phyloP scores from a whole-genome alignment of 2,888 invertebrate species.

The Euplexia lucipara region DNA sequence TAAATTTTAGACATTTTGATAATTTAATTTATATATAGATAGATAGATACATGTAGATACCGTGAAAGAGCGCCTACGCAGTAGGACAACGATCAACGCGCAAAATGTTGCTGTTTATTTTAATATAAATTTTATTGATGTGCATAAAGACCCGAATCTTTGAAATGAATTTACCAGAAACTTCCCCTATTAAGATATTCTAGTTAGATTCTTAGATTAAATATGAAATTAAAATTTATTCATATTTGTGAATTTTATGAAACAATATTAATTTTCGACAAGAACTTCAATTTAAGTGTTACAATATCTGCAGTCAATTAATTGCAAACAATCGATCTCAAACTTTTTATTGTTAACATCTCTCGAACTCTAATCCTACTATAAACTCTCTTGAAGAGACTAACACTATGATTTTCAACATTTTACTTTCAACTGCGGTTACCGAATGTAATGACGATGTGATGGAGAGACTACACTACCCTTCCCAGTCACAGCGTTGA shows the following conservation, averaged over 20 bases:
- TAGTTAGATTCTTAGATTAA: conserved; percentile 64
- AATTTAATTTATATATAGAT: conserved; percentile 81
- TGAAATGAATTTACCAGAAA: conserved; percentile 62
- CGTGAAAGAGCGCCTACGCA: conserved; percentile 74
- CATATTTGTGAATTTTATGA: conserved; percentile 47
- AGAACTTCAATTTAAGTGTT: conserved; percentile 47
- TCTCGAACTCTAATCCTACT: conserved; percentile 72
- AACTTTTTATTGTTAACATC: conserved; percentile 64
- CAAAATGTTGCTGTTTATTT: conserved; percentile 58
- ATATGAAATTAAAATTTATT: conserved; percentile 54
- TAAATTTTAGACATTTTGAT: conserved; percentile 85
- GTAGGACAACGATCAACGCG: conserved; percentile 65
- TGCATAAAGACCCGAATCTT: conserved; percentile 57
- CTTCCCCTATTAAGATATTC: conserved; percentile 59
- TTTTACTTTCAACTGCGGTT: conserved; percentile 66
- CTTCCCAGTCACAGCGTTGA: conserved; percentile 52
- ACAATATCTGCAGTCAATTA: conserved; percentile 51
- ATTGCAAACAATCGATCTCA: conserved; percentile 54
- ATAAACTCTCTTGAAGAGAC: conserved; percentile 75
- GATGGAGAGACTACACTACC: conserved; percentile 56
- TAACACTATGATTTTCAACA: conserved; percentile 73
- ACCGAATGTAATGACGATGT: conserved; percentile 59
- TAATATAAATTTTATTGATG: conserved; percentile 60
- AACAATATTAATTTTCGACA: conserved; percentile 52
- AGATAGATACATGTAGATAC: conserved; percentile 81